These are phyloP conservation scores for Olivierus martensii DNA, from an alignment of 1,140 invertebrate genomes.

Conservation along the genomic window DNA sequence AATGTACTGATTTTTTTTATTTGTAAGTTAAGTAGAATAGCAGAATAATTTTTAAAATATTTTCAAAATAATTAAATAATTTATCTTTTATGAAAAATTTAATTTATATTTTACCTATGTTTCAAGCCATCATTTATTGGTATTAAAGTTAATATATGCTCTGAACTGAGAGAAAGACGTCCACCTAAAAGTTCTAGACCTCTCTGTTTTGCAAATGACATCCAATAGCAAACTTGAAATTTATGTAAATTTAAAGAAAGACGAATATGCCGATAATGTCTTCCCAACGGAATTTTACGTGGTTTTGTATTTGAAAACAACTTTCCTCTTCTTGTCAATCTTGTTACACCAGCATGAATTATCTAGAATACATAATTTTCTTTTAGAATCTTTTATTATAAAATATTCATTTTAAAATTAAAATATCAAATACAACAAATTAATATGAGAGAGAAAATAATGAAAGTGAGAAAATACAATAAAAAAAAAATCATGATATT, in stretches of 20 bases:
- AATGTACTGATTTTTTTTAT: no score
- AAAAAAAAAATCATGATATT: no score
- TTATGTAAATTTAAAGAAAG: conserved; percentile 20
- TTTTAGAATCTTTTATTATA: no score
- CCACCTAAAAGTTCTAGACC: conserved; percentile 85
- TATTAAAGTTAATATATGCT: conserved; percentile 60
- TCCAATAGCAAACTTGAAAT: conserved; percentile 87
- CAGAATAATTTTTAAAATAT: no score
- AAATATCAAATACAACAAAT: no score
- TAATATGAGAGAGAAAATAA: no score
- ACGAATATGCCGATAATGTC: conserved; percentile 54
- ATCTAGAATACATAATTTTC: conserved; percentile 37
- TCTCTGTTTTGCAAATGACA: conserved; percentile 90
- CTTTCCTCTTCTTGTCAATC: conserved; percentile 76
- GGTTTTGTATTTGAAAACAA: conserved; percentile 72
- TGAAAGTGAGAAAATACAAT: no score
- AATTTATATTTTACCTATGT: conserved; percentile 39
- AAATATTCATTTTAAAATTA: no score
- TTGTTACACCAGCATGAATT: conserved; percentile 86
- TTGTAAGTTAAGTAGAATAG: no score
- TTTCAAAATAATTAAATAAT: no score
- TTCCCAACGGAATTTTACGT: conserved; percentile 74
- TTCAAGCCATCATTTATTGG: conserved; percentile 67
- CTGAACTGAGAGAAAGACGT: conserved; percentile 66
- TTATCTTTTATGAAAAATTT: no score